Evolutionary conservation across 2,888 invertebrate species (phyloP).

Genomic region (Halictus quadricinctus): DNA sequence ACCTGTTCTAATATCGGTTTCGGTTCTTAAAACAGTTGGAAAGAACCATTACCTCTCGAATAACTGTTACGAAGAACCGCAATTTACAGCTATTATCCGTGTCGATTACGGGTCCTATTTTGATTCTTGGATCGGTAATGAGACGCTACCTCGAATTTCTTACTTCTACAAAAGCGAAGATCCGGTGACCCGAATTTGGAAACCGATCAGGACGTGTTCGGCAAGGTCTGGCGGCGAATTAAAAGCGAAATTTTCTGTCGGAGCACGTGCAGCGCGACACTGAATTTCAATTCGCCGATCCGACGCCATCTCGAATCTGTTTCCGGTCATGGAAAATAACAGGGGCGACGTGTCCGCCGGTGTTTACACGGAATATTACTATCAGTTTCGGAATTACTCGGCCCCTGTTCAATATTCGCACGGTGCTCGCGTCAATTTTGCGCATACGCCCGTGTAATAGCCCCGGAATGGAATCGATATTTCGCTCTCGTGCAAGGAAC

Average conservation of each 20-base stretch:
- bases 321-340: not conserved
- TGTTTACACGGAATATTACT: constrained; percentile 27
- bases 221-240: not conserved
- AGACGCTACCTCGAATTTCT: not conserved
- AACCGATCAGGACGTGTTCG: not conserved
- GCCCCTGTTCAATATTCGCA: constrained; percentile 35
- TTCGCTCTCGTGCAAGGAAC: constrained; percentile 20
- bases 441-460: constrained; percentile 42
- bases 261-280: not conserved
- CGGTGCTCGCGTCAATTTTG: constrained; percentile 44
- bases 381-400: constrained; percentile 27
- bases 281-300: constrained; percentile 9
- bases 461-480: constrained; percentile 49
- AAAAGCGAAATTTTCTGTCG: not conserved
- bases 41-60: too few species aligned
- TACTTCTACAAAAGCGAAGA: not conserved
- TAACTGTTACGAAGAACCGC: too few species aligned
- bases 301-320: not conserved
- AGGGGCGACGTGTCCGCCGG: not conserved
- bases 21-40: too few species aligned
- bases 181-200: not conserved
- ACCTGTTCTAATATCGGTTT: too few species aligned
- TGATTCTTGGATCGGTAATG: too few species aligned
- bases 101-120: too few species aligned
- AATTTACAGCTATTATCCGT: too few species aligned